These are phyloP conservation scores for Lapara coniferarum DNA, from an alignment of 2,888 invertebrate genomes.

Conservation along the genomic window DNA sequence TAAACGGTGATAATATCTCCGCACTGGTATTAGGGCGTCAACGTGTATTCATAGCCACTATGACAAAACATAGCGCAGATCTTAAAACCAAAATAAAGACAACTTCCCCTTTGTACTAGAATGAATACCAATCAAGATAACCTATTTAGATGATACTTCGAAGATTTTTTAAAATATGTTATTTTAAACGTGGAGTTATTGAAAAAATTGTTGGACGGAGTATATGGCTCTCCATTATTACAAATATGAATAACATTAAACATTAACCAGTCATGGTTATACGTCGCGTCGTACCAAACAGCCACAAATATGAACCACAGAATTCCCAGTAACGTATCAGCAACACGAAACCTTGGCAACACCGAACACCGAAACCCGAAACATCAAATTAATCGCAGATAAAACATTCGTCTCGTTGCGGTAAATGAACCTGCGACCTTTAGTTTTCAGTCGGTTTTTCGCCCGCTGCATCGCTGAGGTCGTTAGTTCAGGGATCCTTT, in stretches of 20 bases:
- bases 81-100: too few species aligned
- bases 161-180: too few species aligned
- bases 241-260: too few species aligned
- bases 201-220: too few species aligned
- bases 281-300: background rate
- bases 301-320: background rate
- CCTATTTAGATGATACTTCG: too few species aligned
- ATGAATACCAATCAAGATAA: too few species aligned
- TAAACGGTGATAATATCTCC: background rate
- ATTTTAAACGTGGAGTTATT: too few species aligned
- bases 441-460: slow-evolving; percentile 5
- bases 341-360: background rate
- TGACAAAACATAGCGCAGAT: too few species aligned
- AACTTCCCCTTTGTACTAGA: too few species aligned
- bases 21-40: background rate
- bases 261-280: background rate
- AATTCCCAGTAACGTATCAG: background rate
- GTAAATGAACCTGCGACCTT: slow-evolving; percentile 8
- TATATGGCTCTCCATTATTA: too few species aligned
- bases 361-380: slow-evolving; percentile 6
- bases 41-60: background rate
- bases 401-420: background rate
- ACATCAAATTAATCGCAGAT: background rate
- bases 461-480: background rate
- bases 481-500: background rate